Base-by-base conservation (phyloP, 2,888 invertebrate genomes). In the Phortica magna region DNA sequence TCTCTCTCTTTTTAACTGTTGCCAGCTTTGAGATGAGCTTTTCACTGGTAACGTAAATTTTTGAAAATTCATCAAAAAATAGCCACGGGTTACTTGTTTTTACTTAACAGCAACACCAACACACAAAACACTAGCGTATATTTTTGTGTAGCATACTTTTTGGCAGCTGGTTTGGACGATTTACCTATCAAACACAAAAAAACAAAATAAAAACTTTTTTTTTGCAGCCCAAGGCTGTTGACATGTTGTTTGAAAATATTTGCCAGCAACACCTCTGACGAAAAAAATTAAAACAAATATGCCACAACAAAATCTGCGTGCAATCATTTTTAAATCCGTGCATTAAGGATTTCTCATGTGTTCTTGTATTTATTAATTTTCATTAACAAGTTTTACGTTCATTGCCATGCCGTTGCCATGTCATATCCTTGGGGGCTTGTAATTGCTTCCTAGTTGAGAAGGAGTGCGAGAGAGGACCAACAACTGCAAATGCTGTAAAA, bases 201-300 rank as follows among this genome's bases (percentile, higher is more conserved):
- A 48, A 48, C 7, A 48, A 48, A 48, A 48, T 48, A 48, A 7
- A 59, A 59, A 59, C 7, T 59, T 14, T 59, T 17, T 31, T 65
- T 39, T 41, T 6, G 17, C 39, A 1, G 12, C 65, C 65, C n/a
- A 17, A 31, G 65, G 65, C 65, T 39, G 41, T 65, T 65, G 65
- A 41, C 12, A 14, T 65, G 65, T 65, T 65, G 65, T 65, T 65
- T 65, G 10, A 41, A 41, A 65, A 65, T 65, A 65, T 65, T 65
- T 41, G 65, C 65, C 17, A 39, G 12, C 22, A 65, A 65, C 65
- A 65, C 65, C 41, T 61, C 22, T 39, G 2, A 12, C 5, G 6
- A 14, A 41, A 39, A 65, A 61, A 61, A 22, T 19, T 19, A 61
- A 61, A 61, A 61, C 10, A 17, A 61, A 61, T 5, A 61, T 0